Evolutionary conservation across 2,888 invertebrate genomes (phyloP).

Genomic region (Diarsia brunnea): DNA sequence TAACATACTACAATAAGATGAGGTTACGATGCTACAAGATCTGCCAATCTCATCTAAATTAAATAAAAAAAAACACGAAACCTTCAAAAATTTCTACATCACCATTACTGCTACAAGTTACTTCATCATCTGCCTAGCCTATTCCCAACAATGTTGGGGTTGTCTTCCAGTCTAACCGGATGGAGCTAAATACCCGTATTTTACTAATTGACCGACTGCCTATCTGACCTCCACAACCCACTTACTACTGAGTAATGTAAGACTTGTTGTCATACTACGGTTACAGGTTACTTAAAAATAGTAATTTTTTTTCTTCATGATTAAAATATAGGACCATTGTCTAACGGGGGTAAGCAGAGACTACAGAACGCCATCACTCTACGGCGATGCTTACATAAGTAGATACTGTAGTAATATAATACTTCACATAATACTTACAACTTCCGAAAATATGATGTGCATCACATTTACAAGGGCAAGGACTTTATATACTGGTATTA

Average conservation of each 20-base stretch:
- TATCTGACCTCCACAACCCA: too few species aligned
- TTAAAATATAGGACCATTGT: too few species aligned
- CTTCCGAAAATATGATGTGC: not conserved
- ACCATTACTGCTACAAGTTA: not conserved
- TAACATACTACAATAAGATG: not conserved
- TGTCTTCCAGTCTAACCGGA: too few species aligned
- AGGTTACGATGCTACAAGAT: not conserved
- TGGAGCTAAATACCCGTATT: too few species aligned
- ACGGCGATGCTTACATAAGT: not conserved
- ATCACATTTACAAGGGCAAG: constrained; percentile 3
- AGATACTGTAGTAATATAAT: not conserved
- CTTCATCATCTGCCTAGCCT: too few species aligned
- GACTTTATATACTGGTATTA: not conserved
- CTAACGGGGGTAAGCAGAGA: too few species aligned
- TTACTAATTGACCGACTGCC: too few species aligned
- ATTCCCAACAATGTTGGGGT: too few species aligned
- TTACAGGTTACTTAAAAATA: too few species aligned
- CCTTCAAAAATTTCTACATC: not conserved
- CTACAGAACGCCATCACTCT: not conserved
- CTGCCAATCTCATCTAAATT: not conserved
- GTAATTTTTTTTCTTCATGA: not conserved
- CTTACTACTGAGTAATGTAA: too few species aligned
- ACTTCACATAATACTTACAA: not conserved
- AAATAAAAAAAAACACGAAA: not conserved
- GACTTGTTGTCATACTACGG: too few species aligned